Conservation (phyloP, 2,113 vertebrate species). For the Pelusios castaneus region DNA sequence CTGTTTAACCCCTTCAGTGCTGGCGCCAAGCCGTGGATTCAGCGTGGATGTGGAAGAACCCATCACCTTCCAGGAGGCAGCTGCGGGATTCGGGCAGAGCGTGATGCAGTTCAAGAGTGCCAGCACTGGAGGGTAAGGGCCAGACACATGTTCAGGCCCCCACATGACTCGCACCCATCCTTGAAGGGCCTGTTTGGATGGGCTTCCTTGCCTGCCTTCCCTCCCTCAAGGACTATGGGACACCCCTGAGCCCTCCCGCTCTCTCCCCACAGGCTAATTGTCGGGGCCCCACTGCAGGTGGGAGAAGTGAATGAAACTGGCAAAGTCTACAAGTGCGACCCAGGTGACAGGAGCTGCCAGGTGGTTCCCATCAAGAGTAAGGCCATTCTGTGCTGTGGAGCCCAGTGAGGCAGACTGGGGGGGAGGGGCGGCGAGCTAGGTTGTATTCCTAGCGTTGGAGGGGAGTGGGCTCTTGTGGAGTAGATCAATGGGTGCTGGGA, state of each 20-base stretch:
- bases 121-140: neutral
- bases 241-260: neutral
- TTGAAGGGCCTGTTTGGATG: neutral
- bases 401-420: neutral
- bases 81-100: neutral
- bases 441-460: neutral
- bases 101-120: neutral
- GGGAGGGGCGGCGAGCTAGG: neutral
- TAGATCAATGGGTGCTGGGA: neutral
- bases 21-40: neutral
- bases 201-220: neutral
- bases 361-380: neutral
- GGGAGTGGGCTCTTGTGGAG: fast-evolving
- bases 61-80: neutral
- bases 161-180: neutral
- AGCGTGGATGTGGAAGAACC: neutral
- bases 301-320: neutral
- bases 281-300: neutral
- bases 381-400: neutral
- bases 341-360: fast-evolving
- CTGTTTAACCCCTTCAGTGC: neutral
- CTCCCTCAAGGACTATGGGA: neutral
- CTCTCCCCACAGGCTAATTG: neutral
- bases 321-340: neutral
- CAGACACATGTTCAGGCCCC: neutral